phyloP scores from a whole-genome alignment of 2,888 invertebrate species.

The Stictocephala bisonia region DNA sequence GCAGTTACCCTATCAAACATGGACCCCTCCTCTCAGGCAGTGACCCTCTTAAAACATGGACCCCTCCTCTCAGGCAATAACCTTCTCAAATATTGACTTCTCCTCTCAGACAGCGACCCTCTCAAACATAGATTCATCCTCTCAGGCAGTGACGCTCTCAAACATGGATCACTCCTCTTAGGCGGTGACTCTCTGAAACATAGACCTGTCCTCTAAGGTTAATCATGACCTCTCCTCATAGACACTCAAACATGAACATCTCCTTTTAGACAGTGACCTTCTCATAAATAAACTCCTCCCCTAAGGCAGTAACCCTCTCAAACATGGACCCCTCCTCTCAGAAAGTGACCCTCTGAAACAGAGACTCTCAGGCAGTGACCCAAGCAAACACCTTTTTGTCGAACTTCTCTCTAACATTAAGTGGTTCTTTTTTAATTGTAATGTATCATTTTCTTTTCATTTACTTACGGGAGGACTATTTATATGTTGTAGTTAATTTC shows the following conservation, averaged over 20 bases:
- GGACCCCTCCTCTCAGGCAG: too few relatives aligned
- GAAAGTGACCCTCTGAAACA: neutral
- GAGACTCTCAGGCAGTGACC: neutral
- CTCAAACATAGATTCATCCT: conserved; percentile 21
- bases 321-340: neutral
- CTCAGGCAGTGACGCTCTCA: neutral
- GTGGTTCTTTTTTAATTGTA: too few relatives aligned
- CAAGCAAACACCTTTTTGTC: conserved; percentile 4
- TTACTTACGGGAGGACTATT: too few relatives aligned
- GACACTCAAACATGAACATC: conserved; percentile 1
- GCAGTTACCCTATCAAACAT: too few relatives aligned
- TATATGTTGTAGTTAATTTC: too few relatives aligned
- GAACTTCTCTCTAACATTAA: neutral
- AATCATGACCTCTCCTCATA: neutral
- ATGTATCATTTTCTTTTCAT: too few relatives aligned
- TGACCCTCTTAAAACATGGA: neutral
- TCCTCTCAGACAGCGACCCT: neutral
- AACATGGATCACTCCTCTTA: neutral
- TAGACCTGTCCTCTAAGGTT: neutral
- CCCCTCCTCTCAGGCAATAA: neutral
- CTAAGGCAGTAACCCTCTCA: neutral
- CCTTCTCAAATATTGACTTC: neutral
- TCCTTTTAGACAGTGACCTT: neutral
- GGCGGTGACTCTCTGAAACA: neutral
- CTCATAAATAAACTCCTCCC: neutral